Base-by-base conservation (phyloP, 2,888 invertebrate genomes). In the Pyrocoelia pectoralis region DNA sequence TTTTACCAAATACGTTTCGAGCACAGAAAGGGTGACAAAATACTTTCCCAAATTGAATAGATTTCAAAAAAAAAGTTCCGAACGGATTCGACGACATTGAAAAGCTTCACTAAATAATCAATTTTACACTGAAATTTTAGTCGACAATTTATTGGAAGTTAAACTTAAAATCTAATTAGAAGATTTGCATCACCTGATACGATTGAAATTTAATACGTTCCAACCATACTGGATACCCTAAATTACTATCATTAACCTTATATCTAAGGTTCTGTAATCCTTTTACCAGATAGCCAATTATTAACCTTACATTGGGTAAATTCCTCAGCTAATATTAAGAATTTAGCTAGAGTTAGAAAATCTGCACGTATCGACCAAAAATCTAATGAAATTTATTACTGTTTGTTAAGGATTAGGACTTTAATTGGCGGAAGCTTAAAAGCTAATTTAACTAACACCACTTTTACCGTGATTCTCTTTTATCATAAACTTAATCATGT, bases 221-320 rank as follows among this genome's bases (percentile, higher is more conserved):
- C n/a, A n/a, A n/a, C 33, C 33, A n/a, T n/a, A 8, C 33, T 43
- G 52, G 58, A 52, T 52, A 68, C 67, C 56, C 65, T 48, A 62
- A 68, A 65, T 67, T 64, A 62, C 67, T 68, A 68, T 67, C 66
- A 70, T 67, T 70, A 70, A 68, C 68, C 67, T 63, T 56, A 65
- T 68, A 67, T 68, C 65, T 60, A 61, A 61, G 65, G 62, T 59
- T 60, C 57, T 56, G 57, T 68, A 72, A 71, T 70, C 69, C 70
- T 68, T n/a, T 66, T 63, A 66, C 57, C 65, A 65, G 68, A 72
- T 70, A 71, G 64, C 69, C 71, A 69, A 72, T 70, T 70, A 72
- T 72, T 72, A 71, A 71, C 69, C 71, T 66, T 61, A 52, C 65
- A 58, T 63, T 61, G 69, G 68, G 66, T 53, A 60, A 64, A 61